Evolutionary conservation across 1,140 invertebrate species (phyloP).

Genomic region (Drosophila leontia): DNA sequence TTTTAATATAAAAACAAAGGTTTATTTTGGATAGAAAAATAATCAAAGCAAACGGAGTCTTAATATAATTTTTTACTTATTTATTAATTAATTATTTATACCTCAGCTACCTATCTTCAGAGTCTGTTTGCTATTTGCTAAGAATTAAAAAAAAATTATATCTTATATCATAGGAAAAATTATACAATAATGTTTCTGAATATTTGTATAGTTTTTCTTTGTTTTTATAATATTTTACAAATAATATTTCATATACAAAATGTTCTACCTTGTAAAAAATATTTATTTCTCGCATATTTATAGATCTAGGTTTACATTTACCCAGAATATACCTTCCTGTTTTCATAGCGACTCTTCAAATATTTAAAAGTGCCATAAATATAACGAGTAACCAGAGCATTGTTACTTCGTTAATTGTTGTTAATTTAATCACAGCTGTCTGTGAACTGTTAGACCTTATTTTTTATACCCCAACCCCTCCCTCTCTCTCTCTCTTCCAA

Average conservation of each 20-base stretch:
- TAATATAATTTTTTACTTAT: background rate
- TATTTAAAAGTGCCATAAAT: conserved; percentile 7
- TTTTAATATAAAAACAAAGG: too few relatives aligned
- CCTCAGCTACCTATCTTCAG: background rate
- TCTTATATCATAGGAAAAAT: background rate
- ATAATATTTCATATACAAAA: background rate
- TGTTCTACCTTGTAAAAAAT: background rate
- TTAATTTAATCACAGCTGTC: conserved; percentile 32
- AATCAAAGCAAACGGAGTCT: background rate
- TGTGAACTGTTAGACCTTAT: conserved; percentile 20
- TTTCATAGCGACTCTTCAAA: background rate
- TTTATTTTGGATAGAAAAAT: background rate
- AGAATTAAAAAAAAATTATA: background rate
- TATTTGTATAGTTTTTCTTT: background rate
- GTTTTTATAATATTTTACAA: background rate
- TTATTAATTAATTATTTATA: background rate
- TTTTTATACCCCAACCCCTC: background rate
- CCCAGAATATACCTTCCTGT: background rate
- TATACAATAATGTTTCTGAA: background rate
- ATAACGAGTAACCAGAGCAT: conserved; percentile 27
- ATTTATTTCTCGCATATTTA: too few relatives aligned
- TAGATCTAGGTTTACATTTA: background rate
- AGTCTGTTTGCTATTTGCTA: background rate
- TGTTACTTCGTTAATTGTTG: conserved; percentile 29
- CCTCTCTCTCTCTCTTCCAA: background rate